phyloP scores from a whole-genome alignment of 1,140 invertebrate genomes.

The Trinorchestia longiramus region DNA sequence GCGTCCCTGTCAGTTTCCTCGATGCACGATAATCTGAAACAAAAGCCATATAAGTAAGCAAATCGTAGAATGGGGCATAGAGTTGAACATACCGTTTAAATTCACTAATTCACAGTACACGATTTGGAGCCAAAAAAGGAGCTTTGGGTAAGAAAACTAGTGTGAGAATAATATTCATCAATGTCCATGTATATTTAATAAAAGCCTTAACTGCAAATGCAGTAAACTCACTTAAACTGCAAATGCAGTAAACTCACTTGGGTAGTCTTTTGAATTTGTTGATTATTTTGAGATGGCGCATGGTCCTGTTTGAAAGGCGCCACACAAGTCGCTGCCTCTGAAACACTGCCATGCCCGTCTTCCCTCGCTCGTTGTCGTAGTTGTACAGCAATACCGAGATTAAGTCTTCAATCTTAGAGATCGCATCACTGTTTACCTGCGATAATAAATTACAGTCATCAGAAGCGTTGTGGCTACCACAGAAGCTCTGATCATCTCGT shows the following conservation, averaged over 20 bases:
- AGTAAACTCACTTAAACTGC: not conserved
- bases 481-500: not conserved
- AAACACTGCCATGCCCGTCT: slow-evolving; percentile 70
- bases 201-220: not conserved
- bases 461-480: not conserved
- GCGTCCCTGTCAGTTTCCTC: not conserved
- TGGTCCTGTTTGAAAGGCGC: slow-evolving; percentile 71
- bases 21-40: not conserved
- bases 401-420: slow-evolving; percentile 66
- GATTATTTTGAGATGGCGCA: slow-evolving; percentile 79
- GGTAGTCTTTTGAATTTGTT: slow-evolving; percentile 75
- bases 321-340: slow-evolving; percentile 82
- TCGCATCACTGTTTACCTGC: slow-evolving; percentile 55
- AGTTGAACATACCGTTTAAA: not conserved
- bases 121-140: not conserved
- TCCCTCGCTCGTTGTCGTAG: slow-evolving; percentile 79
- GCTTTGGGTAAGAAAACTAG: not conserved
- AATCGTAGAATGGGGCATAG: not conserved
- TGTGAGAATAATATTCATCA: not conserved
- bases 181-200: not conserved
- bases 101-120: not conserved
- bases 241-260: not conserved
- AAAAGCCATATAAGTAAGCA: not conserved
- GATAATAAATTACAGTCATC: slow-evolving; percentile 7
- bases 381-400: slow-evolving; percentile 76